Evolutionary conservation across 2,888 invertebrate species (phyloP).

Genomic region (Seira ritae): DNA sequence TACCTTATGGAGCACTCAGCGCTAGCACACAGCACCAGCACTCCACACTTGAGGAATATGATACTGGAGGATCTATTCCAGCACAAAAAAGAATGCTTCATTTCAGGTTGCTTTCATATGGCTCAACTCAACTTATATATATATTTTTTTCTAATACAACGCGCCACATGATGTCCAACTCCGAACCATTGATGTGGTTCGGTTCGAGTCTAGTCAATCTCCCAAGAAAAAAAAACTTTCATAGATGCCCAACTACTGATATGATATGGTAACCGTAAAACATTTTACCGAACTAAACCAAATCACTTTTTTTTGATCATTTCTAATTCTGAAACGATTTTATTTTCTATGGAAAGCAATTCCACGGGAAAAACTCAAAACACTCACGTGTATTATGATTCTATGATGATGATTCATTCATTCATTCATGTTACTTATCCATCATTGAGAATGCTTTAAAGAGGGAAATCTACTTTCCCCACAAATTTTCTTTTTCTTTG

Average conservation of each 20-base stretch:
- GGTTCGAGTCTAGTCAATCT: neutral
- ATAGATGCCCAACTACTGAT: neutral
- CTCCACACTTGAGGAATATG: slow-evolving; percentile 12
- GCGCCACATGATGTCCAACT: slow-evolving; percentile 38
- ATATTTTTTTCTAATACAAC: slow-evolving; percentile 25
- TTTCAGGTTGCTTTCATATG: neutral
- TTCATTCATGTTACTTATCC: neutral
- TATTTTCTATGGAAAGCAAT: slow-evolving; percentile 4
- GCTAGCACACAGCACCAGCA: neutral
- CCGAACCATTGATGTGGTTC: neutral
- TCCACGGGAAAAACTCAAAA: neutral
- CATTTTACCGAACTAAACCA: neutral
- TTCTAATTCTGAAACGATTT: neutral
- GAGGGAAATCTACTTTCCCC: neutral
- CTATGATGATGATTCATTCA: too few relatives aligned
- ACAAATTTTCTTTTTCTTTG: neutral
- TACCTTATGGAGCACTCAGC: neutral
- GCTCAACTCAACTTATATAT: neutral
- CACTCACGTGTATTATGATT: neutral
- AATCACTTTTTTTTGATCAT: slow-evolving; percentile 3
- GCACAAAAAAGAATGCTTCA: neutral
- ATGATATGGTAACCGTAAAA: too few relatives aligned
- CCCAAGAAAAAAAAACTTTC: too few relatives aligned
- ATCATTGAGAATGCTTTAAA: slow-evolving; percentile 3
- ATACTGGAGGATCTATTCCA: neutral